Evolutionary conservation across 2,113 vertebrate genomes (phyloP), one percentile per base, ranked within the genome.

Genomic region (Tragelaphus scriptus): DNA sequence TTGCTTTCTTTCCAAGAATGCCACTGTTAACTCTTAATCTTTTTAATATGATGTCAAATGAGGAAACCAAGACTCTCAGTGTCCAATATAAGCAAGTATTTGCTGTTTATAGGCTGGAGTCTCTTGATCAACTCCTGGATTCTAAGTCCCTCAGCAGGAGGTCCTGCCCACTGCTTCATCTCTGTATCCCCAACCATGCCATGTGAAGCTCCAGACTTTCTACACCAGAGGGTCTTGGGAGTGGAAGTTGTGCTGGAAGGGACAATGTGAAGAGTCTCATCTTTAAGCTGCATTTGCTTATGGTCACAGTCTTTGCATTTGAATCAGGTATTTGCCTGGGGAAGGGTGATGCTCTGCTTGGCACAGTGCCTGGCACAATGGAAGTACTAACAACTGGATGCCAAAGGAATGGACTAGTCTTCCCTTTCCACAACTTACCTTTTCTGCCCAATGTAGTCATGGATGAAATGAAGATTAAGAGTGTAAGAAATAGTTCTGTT

Each of bases 401-500:
- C 12, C 25, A 30, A 61, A 40, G 19, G 19, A 55, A n/a, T 10
- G 12, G 30, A 21, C 25, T 53, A 23, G 25, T 30, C 71, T 77
- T 32, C 26, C 21, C 8, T 92, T 75, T 80, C 32, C 68, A 79
- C 25, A 47, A 2, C 84, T 86, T 71, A 82, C 71, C 51, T 94
- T 82, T 95, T 36, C 59, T 77, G 55, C 28, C 93, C 75, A 40
- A 5, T 9, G 44, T 58, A 61, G 63, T 71, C 80, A 87, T 15
- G 81, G 65, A 96, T 71, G 58, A 94, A 96, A 82, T 65, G 58
- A 89, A 65, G 12, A 79, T 58, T 36, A 88, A 82, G 44, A 80
- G 59, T 68, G 59, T 98, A 98, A 91, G 98, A 98, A 98, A 98
- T 88, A 97, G 88, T 97, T 94, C 44, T 55, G 75, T 98, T 98